Percentiles rank a stretch among this genome's conserved stretches.
Evolutionary conservation across 1,140 invertebrate species (phyloP).

Genomic region (Pogonognathellus flavescens): DNA sequence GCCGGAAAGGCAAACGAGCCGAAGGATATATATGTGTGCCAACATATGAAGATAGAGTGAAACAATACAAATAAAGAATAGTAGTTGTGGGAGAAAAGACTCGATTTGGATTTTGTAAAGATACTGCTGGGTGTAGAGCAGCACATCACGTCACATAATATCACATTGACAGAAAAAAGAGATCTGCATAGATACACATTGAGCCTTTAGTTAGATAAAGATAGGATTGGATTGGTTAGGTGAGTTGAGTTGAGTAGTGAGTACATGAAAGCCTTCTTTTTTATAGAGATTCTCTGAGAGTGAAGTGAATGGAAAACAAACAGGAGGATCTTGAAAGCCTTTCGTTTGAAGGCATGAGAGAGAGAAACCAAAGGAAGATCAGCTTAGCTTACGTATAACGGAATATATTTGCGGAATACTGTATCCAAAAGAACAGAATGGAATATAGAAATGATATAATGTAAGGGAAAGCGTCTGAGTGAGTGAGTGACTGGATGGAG

Average conservation of each 20-base stretch:
- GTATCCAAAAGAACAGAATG: not conserved
- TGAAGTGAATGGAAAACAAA: constrained; percentile 60
- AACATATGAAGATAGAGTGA: not conserved
- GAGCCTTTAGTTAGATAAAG: constrained; percentile 45
- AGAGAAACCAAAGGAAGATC: constrained; percentile 41
- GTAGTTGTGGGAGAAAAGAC: not conserved
- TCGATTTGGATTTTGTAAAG: not conserved
- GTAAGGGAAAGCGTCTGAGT: not conserved
- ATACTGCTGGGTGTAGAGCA: not conserved
- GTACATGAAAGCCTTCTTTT: constrained; percentile 55
- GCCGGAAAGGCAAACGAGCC: constrained; percentile 22
- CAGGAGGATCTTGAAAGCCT: constrained; percentile 51
- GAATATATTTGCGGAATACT: not conserved
- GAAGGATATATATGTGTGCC: constrained; percentile 1
- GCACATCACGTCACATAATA: constrained; percentile 41
- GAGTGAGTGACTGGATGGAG: constrained; percentile 26
- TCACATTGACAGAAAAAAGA: constrained; percentile 36
- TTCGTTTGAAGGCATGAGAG: constrained; percentile 1
- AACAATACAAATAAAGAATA: constrained; percentile 3
- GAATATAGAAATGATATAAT: constrained; percentile 34
- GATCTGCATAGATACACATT: constrained; percentile 50
- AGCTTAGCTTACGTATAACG: constrained; percentile 35
- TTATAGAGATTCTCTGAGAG: constrained; percentile 21
- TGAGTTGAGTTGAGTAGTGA: constrained; percentile 49
- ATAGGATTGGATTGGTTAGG: constrained; percentile 38